These are phyloP conservation scores for Corvus cornix DNA, from an alignment of 2,113 vertebrate species.

Conservation along the genomic window DNA sequence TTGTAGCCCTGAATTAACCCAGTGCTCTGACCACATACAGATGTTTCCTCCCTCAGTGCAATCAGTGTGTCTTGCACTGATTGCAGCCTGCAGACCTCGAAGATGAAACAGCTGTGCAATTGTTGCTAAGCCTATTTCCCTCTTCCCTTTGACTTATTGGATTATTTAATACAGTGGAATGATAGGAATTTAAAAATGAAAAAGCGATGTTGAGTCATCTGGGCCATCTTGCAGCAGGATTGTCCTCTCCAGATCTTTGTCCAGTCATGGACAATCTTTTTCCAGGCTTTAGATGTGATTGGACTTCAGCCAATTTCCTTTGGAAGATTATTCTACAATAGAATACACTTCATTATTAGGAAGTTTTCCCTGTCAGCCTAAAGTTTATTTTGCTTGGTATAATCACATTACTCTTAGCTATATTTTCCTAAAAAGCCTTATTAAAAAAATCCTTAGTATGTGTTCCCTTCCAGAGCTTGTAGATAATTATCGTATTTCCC, in stretches of 20 bases:
- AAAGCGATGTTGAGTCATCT: conserved; percentile 14
- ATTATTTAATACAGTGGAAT: conserved; percentile 41
- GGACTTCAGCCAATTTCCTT: conserved; percentile 27
- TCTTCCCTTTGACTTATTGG: conserved; percentile 23
- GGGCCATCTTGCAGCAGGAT: conserved; percentile 9
- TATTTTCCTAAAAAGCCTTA: conserved; percentile 39
- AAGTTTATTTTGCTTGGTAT: conserved; percentile 34
- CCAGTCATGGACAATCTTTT: background rate
- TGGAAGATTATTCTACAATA: conserved; percentile 44
- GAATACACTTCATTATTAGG: conserved; percentile 21
- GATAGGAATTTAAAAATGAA: conserved; percentile 41
- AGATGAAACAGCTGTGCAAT: background rate
- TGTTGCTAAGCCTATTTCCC: conserved; percentile 36
- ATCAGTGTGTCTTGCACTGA: background rate
- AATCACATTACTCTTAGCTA: conserved; percentile 40
- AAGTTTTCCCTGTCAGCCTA: conserved; percentile 19
- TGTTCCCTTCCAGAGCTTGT: conserved; percentile 13
- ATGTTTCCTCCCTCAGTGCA: background rate
- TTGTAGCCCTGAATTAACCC: background rate
- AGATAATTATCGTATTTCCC: conserved; percentile 41
- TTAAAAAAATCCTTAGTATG: background rate
- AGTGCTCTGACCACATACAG: background rate
- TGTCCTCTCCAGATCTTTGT: conserved; percentile 6
- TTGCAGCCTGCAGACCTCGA: background rate
- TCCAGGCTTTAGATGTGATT: background rate